Percentiles rank a stretch among this genome's conserved stretches.
These are phyloP conservation scores for Bhutanitis thaidina DNA, from an alignment of 2,888 invertebrate species.

Conservation along the genomic window DNA sequence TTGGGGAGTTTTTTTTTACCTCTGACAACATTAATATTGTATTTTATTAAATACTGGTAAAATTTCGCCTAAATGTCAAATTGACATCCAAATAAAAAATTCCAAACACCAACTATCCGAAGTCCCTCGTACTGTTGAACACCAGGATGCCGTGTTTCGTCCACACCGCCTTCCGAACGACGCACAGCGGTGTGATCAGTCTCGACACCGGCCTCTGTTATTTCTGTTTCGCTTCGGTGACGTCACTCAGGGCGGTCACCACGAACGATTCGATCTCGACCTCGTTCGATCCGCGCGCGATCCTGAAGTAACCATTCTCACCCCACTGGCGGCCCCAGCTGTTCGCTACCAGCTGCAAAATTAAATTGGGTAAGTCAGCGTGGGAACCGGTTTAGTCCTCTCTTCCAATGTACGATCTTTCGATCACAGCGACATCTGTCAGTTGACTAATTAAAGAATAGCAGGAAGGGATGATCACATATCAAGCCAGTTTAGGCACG, in stretches of 20 bases:
- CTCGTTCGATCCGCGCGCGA: slow-evolving; percentile 90
- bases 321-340: slow-evolving; percentile 97
- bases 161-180: slow-evolving; percentile 43
- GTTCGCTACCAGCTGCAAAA: slow-evolving; percentile 92
- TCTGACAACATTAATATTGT: no score
- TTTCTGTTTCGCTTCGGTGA: slow-evolving; percentile 61
- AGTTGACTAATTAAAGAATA: no score
- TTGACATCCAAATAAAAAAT: neutral
- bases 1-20: no score
- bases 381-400: no score
- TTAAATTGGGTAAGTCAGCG: no score
- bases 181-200: slow-evolving; percentile 55
- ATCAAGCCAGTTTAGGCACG: no score
- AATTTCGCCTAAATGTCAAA: neutral
- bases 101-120: slow-evolving; percentile 33
- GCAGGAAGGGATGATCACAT: no score
- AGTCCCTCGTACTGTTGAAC: slow-evolving; percentile 55
- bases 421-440: no score
- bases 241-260: slow-evolving; percentile 87
- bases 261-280: slow-evolving; percentile 95
- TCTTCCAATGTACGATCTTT: no score
- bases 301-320: slow-evolving; percentile 93
- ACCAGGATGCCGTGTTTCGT: slow-evolving; percentile 47
- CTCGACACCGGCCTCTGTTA: slow-evolving; percentile 43
- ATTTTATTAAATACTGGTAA: no score